These are phyloP conservation scores for Elysia crispata DNA, from an alignment of 2,888 invertebrate species.

Conservation along the genomic window DNA sequence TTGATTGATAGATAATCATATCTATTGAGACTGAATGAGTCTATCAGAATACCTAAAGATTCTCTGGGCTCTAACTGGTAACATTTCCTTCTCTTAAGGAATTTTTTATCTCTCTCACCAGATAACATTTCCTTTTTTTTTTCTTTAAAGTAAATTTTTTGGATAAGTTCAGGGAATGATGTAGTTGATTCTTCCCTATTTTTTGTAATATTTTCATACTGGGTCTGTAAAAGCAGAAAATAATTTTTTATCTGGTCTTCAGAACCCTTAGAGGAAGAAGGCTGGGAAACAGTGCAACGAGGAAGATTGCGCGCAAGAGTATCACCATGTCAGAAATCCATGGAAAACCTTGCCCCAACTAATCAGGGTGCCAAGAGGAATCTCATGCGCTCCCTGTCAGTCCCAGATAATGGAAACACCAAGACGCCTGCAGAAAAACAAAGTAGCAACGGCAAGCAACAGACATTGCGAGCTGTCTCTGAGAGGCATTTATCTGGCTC, in stretches of 20 bases:
- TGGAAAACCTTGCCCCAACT: conserved; percentile 63
- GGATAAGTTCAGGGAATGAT: no score
- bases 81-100: no score
- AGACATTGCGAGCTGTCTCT: conserved; percentile 39
- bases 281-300: conserved; percentile 91
- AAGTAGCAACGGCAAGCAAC: conserved; percentile 32
- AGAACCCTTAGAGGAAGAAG: conserved; percentile 77
- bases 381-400: conserved; percentile 63
- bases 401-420: conserved; percentile 57
- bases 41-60: no score
- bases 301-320: conserved; percentile 78
- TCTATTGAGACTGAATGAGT: no score
- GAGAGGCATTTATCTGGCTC: conserved; percentile 46
- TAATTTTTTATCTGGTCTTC: not conserved
- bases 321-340: conserved; percentile 66
- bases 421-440: conserved; percentile 45
- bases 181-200: no score
- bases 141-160: no score
- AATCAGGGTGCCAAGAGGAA: conserved; percentile 55
- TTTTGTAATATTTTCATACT: no score
- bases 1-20: no score
- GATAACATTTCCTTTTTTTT: no score
- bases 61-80: no score
- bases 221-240: no score
- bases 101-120: no score